A percentile compares a stretch with the other conserved stretches of the same genome.
Evolutionary conservation across 2,888 invertebrate genomes (phyloP).

Genomic region (Drosophila neonasuta): DNA sequence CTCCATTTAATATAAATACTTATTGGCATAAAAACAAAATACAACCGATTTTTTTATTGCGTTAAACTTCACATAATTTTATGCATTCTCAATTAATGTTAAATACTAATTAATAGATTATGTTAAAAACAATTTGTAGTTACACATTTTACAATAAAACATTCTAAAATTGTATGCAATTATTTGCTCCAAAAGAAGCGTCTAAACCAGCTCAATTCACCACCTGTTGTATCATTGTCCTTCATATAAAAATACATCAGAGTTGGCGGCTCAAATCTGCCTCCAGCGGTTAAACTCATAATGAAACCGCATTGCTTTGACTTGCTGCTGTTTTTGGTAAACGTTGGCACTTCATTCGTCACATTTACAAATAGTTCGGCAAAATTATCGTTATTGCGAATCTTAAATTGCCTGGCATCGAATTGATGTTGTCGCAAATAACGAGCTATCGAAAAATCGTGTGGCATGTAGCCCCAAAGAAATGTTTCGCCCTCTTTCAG

Average conservation of each 20-base stretch:
- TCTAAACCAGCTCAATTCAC: conserved; percentile 30
- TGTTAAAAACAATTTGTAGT: no score
- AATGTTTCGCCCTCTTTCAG: conserved; percentile 42
- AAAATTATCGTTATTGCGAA: conserved; percentile 18
- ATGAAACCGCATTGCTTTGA: conserved; percentile 38
- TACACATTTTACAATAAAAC: no score
- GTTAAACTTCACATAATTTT: no score
- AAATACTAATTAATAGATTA: no score
- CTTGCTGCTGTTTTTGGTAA: neutral
- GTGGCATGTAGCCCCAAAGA: conserved; percentile 63
- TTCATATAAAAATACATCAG: conserved; percentile 36
- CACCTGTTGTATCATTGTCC: conserved; percentile 9
- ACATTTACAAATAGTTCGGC: conserved; percentile 33
- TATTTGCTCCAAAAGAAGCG: conserved; percentile 25
- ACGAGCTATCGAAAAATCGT: conserved; percentile 26
- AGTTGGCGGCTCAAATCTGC: neutral
- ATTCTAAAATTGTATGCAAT: no score
- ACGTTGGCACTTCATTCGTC: neutral
- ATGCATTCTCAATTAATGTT: no score
- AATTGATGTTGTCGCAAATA: conserved; percentile 21
- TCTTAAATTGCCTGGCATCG: conserved; percentile 17
- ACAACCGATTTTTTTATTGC: no score
- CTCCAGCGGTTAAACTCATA: conserved; percentile 26
- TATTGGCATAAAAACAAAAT: no score
- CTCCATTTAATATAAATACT: no score